phyloP scores from a whole-genome alignment of 2,888 invertebrate genomes.

The Tigriopus californicus region DNA sequence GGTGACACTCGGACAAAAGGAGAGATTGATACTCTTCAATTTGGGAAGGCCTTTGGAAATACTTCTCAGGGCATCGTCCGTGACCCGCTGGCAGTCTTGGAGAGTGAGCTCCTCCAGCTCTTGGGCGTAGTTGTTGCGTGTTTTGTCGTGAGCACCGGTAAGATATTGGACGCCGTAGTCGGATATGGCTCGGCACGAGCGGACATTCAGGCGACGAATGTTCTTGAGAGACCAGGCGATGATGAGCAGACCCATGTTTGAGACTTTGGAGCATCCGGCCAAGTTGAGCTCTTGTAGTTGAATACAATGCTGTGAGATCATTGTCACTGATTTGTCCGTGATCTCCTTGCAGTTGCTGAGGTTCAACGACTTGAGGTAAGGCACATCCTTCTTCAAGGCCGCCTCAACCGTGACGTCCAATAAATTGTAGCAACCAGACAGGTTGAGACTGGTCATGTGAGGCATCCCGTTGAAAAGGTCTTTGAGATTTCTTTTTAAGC shows the following conservation, averaged over 20 bases:
- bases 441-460: slow-evolving; percentile 63
- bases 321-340: slow-evolving; percentile 59
- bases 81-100: slow-evolving; percentile 84
- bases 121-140: slow-evolving; percentile 42
- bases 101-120: slow-evolving; percentile 32
- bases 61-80: slow-evolving; percentile 72
- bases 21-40: slow-evolving; percentile 69
- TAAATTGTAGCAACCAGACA: slow-evolving; percentile 83
- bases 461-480: slow-evolving; percentile 71
- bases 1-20: slow-evolving; percentile 85
- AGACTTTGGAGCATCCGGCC: slow-evolving; percentile 77
- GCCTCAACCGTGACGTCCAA: slow-evolving; percentile 65
- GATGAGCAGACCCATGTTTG: slow-evolving; percentile 63
- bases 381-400: slow-evolving; percentile 56
- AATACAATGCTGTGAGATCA: slow-evolving; percentile 29
- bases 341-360: slow-evolving; percentile 84
- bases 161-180: slow-evolving; percentile 75
- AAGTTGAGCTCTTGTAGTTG: slow-evolving; percentile 48
- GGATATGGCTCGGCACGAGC: slow-evolving; percentile 81
- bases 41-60: slow-evolving; percentile 57
- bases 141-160: slow-evolving; percentile 34
- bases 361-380: slow-evolving; percentile 58
- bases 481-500: slow-evolving; percentile 55
- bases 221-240: slow-evolving; percentile 74
- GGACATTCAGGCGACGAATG: slow-evolving; percentile 59